Percentiles rank a stretch among this genome's conserved stretches.
Evolutionary conservation across 2,888 invertebrate genomes (phyloP).

Genomic region (Mallateleia sp.): DNA sequence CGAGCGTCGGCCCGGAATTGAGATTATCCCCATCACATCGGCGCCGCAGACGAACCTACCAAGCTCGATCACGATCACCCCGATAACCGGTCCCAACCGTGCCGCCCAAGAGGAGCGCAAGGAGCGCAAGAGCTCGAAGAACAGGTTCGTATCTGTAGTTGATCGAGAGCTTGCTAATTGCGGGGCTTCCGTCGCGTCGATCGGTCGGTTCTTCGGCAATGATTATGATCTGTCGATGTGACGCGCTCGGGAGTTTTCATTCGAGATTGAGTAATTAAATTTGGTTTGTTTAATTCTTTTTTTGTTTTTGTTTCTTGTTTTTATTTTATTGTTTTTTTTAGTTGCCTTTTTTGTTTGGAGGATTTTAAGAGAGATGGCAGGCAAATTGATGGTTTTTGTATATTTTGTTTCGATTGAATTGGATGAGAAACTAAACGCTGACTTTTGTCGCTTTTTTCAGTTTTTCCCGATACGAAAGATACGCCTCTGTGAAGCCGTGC

Average conservation of each 20-base stretch:
- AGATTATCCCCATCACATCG: conserved; percentile 95
- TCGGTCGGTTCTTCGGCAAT: conserved; percentile 37
- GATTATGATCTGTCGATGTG: conserved; percentile 49
- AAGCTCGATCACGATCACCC: conserved; percentile 96
- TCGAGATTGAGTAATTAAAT: too few relatives aligned
- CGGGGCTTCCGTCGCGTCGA: conserved; percentile 66
- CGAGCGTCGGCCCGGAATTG: conserved; percentile 94
- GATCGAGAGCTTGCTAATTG: conserved; percentile 76
- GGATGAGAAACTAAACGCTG: conserved; percentile 19
- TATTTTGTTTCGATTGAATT: conserved; percentile 37
- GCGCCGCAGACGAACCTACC: conserved; percentile 92
- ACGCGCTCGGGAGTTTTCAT: too few relatives aligned
- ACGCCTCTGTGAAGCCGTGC: conserved; percentile 58
- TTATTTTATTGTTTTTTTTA: too few relatives aligned
- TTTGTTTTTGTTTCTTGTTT: too few relatives aligned
- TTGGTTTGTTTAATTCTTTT: too few relatives aligned
- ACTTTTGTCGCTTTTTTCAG: conserved; percentile 29
- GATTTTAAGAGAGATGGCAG: too few relatives aligned
- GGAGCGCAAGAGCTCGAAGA: conserved; percentile 90
- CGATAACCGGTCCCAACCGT: conserved; percentile 91
- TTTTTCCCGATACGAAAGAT: conserved; percentile 32
- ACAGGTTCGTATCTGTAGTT: conserved; percentile 75
- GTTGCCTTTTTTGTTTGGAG: too few relatives aligned
- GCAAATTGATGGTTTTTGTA: conserved; percentile 9
- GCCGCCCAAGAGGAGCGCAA: conserved; percentile 88